Base-by-base conservation (phyloP, 1,140 invertebrate species). In the Drosophila azteca region DNA sequence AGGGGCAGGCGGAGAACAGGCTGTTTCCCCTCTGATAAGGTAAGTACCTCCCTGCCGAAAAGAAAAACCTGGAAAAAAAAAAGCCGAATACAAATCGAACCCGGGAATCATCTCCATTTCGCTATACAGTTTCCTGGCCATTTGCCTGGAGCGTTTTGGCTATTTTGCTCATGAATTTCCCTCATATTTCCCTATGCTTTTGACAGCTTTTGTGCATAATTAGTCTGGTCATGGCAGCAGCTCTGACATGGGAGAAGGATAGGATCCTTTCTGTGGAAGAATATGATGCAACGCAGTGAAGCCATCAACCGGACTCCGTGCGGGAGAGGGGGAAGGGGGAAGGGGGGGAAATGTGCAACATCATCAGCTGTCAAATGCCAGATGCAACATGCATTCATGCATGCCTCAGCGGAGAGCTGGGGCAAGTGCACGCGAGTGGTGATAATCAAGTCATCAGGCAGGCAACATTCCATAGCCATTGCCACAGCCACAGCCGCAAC, bases 361-460 rank as follows among this genome's bases (percentile, higher is more conserved):
- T 75, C 82, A 87, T 88, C 74, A 85, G 79, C 59, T 74, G 77
- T 65, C 77, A 79, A 52, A 66, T 78, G 82, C 74, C 79, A 87
- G 70, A 67, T 82, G 79, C 79, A 81, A 81, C 60, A 64, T 43
- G 17, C 17, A 50, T 43, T 41, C 9, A 72, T 72, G 70, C 78
- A 68, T 74, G 52, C 61, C 69, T 75, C 81, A 73, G 52, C 59
- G 64, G 78, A 48, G 17, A 35, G 44, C 45, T 52, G 62, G n/a
- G 84, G 79, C 77, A 71, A 75, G 82, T 75, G 74, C 82, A 85
- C 35, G 57, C 75, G 51, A 73, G 62, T 84, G 82, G 62, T 78
- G 81, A 87, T 85, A 85, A 87, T 85, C 78, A 85, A 87, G 78
- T 85, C 74, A 78, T 71, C 82, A 78, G 58, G 65, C 67, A 64